Conservation (phyloP, 2,888 invertebrate genomes). For the Perdita meconis region DNA sequence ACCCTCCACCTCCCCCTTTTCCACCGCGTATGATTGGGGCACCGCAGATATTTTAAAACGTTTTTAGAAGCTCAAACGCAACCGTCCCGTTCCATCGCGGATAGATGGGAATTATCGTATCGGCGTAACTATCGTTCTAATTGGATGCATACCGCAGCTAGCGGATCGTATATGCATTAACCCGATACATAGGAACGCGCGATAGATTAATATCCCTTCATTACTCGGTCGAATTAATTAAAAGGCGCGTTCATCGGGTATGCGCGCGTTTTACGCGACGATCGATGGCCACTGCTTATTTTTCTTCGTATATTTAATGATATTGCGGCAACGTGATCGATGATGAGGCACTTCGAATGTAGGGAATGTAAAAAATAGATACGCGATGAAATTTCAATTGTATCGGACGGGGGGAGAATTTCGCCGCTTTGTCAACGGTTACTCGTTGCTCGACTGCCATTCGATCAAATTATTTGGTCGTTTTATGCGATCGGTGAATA, state of each 20-base stretch:
- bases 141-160: slow-evolving; percentile 59
- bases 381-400: background rate
- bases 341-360: no score
- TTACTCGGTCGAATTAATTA: slow-evolving; percentile 59
- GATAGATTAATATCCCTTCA: slow-evolving; percentile 59
- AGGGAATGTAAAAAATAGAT: background rate
- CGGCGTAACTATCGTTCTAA: slow-evolving; percentile 62
- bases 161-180: slow-evolving; percentile 50
- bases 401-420: background rate
- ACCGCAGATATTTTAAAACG: slow-evolving; percentile 60
- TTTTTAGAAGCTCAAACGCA: slow-evolving; percentile 61
- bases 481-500: background rate
- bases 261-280: background rate
- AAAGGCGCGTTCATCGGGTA: slow-evolving; percentile 29
- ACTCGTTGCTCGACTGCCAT: no score
- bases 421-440: no score
- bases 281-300: background rate
- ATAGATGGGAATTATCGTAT: slow-evolving; percentile 56
- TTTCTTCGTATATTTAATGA: background rate
- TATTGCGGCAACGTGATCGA: no score
- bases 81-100: slow-evolving; percentile 46
- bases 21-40: slow-evolving; percentile 46
- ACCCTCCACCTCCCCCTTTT: no score
- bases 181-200: slow-evolving; percentile 28
- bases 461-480: background rate